Base-by-base conservation (phyloP, 2,888 invertebrate genomes). In the Alviniconcha strummeri region DNA sequence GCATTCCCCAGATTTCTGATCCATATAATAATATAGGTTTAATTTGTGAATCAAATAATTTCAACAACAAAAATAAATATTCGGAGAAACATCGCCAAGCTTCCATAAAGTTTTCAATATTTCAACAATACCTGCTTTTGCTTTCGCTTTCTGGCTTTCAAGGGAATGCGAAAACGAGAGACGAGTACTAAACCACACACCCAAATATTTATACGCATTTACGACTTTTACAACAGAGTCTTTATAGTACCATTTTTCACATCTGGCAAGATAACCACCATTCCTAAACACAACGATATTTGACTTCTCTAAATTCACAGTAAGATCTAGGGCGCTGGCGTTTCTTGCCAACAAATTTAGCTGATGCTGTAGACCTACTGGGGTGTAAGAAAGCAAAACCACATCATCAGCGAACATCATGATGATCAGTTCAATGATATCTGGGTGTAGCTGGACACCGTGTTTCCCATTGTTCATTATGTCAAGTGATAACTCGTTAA, bases 331-430 rank as follows among this genome's bases (percentile, higher is more conserved):
- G 13, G 19, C 11, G 57, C n/a, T 60, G 5, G 60, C 78, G 36
- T 19, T 67, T 9, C n/a, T 13, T 9, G 60, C 64, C 4, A 78
- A 7, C 52, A 78, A 60, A 13, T 60, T 78, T 17, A 78, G 6
- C 52, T 78, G 64, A 64, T 64, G 60, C 19, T 78, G 78, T 7
- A 78, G 11, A 17, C 78, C 64, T 4, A 54, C 60, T 19, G 52
- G 64, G 4, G 78, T 78, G n/a, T 55, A 36, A 2, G 15, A 78
- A 11, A 64, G 54, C 13, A 78, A 19, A 9, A 60, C 64, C 15
- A 78, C 78, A 60, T 80, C 56, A 56, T 76, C 80, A 15, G 71
- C 71, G 17, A 71, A 80, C 80, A 80, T n/a, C 56, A 80, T 17
- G 7, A 64, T 80, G 19, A 55, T 52, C 7, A 69, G 19, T n/a